Evolutionary conservation across 2,888 invertebrate species (phyloP).

Genomic region (Epistrophella euchroma): DNA sequence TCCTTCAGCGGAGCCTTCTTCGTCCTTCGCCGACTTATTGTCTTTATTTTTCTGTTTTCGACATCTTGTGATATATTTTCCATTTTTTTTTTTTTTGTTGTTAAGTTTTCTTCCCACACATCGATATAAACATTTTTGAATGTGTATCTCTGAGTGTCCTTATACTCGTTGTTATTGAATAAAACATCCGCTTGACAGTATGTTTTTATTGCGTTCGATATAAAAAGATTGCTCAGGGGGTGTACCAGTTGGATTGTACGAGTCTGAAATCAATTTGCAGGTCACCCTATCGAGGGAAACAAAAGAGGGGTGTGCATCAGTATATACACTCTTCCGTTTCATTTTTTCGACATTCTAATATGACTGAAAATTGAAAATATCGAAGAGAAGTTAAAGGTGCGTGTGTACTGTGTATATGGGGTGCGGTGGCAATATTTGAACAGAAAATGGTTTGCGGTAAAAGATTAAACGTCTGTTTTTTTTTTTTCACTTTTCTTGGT

Average conservation of each 20-base stretch:
- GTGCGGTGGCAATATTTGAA: background rate
- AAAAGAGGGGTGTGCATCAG: background rate
- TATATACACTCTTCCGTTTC: constrained; percentile 20
- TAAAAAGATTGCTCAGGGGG: constrained; percentile 62
- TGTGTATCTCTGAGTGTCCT: constrained; percentile 42
- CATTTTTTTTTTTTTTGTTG: constrained; percentile 27
- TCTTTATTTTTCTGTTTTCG: constrained; percentile 49
- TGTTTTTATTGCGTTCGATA: constrained; percentile 73
- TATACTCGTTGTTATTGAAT: constrained; percentile 62
- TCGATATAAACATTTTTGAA: constrained; percentile 39
- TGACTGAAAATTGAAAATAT: constrained; percentile 70
- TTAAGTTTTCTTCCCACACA: background rate
- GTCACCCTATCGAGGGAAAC: constrained; percentile 17
- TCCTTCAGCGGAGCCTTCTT: constrained; percentile 1
- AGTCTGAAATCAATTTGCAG: constrained; percentile 11
- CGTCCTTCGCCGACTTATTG: constrained; percentile 21
- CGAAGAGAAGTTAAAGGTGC: background rate
- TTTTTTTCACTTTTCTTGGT: constrained; percentile 10
- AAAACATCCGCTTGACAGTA: constrained; percentile 72
- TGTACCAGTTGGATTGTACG: background rate
- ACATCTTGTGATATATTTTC: constrained; percentile 31
- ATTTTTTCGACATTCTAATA: constrained; percentile 60
- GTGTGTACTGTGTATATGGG: background rate
- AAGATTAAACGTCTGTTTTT: constrained; percentile 32
- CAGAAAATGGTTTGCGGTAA: constrained; percentile 44